Evolutionary conservation across 1,140 invertebrate genomes (phyloP).

Genomic region (Marisa cornuarietis): DNA sequence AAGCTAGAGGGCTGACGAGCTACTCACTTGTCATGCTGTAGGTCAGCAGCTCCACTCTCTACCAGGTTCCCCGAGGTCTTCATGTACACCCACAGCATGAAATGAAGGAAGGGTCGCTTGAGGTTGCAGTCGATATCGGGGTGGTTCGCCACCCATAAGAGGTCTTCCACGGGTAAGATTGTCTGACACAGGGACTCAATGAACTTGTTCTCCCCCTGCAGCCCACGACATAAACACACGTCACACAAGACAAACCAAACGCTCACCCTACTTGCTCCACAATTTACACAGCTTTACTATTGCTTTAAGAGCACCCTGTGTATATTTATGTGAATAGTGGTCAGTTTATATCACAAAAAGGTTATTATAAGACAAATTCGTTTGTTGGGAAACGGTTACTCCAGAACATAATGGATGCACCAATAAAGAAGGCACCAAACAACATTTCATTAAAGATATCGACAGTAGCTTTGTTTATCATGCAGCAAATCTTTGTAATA

Average conservation of each 20-base stretch:
- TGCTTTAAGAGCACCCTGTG: too few species aligned
- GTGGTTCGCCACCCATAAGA: conserved; percentile 62
- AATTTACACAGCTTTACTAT: neutral
- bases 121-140: conserved; percentile 58
- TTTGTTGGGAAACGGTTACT: too few species aligned
- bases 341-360: too few species aligned
- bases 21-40: conserved; percentile 64
- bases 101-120: conserved; percentile 64
- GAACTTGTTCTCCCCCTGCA: conserved; percentile 66
- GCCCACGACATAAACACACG: neutral
- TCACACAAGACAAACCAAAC: too few species aligned
- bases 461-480: too few species aligned
- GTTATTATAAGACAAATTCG: too few species aligned
- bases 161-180: conserved; percentile 61
- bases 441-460: too few species aligned
- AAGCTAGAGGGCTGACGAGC: too few species aligned
- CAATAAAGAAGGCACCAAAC: too few species aligned
- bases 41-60: conserved; percentile 63
- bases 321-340: too few species aligned
- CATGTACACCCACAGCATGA: conserved; percentile 66
- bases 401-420: too few species aligned
- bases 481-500: too few species aligned
- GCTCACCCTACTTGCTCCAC: neutral
- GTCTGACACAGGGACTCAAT: conserved; percentile 67
- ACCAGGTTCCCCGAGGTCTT: conserved; percentile 59